Evolutionary conservation across 2,888 invertebrate genomes (phyloP), one percentile per base, ranked within the genome.

Genomic region (Agonum fuliginosum): DNA sequence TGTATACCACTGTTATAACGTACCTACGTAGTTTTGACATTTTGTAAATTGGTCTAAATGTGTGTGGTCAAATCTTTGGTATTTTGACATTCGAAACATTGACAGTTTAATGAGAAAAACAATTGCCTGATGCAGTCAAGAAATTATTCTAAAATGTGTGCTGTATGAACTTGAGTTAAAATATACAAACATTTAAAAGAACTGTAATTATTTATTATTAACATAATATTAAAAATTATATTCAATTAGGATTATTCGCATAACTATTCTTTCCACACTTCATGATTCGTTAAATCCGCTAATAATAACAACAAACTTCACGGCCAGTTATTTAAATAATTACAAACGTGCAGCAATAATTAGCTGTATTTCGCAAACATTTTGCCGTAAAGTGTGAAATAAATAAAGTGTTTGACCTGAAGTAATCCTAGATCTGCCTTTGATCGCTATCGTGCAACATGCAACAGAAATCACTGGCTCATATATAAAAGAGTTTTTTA

Each of bases 361-460:
- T 62, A 62, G 30, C 30, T 17, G 14, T 62, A 8, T 30, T 62
- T 19, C 17, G 27, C 27, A 54, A 30, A 62, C 34, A 62, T 62
- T 30, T 27, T 14, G 30, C 30, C 58, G 12, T 17, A 54, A 54
- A 62, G 58, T 62, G 58, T 62, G 30, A 62, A 62, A 62, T 30
- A 62, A 12, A 62, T 62, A 30, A 62, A 62, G 30, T 17, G 27
- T 70, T 43, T 70, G 70, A 69, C 70, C 70, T 70, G 70, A 10
- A 70, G 48, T 70, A 48, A 70, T 70, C 70, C 48, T 48, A 27
- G 48, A 70, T 48, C 48, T 48, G 34, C 30, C 37, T 14, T 10
- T 34, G 70, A 70, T 30, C 27, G n/a, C 48, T 70, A 48, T 70
- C 70, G 70, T 70, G 70, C 48, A 37, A 17, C 70, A 70, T 70